Conservation (phyloP, 2,113 vertebrate species). For the Petromus typicus region DNA sequence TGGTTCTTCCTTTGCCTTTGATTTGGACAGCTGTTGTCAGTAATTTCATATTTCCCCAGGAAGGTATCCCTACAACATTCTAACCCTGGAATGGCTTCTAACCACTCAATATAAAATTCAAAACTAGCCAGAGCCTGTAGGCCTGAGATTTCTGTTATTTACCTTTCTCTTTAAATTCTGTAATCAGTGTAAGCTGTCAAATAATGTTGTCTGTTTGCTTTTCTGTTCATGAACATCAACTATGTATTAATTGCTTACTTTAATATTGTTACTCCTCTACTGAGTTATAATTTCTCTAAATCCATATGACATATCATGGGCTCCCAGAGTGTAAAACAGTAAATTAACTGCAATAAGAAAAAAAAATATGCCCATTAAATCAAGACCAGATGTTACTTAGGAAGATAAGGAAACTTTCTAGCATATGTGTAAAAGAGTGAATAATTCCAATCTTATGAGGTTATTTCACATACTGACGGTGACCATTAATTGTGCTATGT, state of each 20-base stretch:
- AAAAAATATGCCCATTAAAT: slow-evolving; percentile 36
- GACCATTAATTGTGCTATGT: background rate
- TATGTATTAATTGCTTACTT: background rate
- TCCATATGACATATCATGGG: background rate
- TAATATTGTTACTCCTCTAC: background rate
- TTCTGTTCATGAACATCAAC: background rate
- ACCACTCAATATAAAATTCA: background rate
- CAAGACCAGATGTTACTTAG: slow-evolving; percentile 35
- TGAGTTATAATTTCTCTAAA: slow-evolving; percentile 30
- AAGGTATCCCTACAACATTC: fast-evolving
- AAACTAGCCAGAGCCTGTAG: background rate
- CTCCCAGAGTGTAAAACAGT: background rate
- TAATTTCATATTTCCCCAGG: background rate
- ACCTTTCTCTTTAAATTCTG: background rate
- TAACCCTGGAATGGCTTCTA: background rate
- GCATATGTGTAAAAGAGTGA: background rate
- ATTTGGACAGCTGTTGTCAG: background rate
- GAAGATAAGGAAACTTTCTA: slow-evolving; percentile 36
- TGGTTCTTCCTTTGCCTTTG: background rate
- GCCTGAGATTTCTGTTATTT: background rate
- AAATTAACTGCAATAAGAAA: slow-evolving; percentile 15
- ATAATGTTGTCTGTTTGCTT: background rate
- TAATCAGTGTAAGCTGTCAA: background rate
- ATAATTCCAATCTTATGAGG: background rate
- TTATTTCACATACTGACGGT: background rate